Conservation (phyloP, 2,797 vertebrate genomes). For the Acrossocheilus fasciatus region DNA sequence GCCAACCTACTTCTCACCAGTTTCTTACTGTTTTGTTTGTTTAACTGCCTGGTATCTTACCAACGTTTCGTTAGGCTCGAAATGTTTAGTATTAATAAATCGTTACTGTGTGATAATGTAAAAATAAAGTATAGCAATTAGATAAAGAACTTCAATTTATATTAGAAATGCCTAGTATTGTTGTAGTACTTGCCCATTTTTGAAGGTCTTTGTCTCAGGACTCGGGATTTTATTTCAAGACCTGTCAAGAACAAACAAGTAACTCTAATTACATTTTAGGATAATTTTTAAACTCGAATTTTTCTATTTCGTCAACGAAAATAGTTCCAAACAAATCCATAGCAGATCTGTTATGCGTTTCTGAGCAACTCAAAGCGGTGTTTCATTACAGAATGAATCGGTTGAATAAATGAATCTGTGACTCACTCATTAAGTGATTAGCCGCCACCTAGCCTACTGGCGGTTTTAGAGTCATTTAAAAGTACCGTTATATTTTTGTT, state of each 20-base stretch:
- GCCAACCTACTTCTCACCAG: slow-evolving; percentile 17
- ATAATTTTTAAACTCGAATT: neutral
- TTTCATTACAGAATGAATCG: neutral
- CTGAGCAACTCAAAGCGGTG: neutral
- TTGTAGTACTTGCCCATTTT: neutral
- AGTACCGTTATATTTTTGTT: neutral
- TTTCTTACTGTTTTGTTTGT: neutral
- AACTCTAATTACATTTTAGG: neutral
- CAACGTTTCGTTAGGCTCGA: neutral
- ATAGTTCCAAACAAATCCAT: neutral
- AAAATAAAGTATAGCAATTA: neutral
- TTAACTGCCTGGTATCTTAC: neutral
- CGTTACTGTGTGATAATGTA: neutral
- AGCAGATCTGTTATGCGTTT: neutral
- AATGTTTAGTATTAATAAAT: neutral
- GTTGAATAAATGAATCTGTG: neutral
- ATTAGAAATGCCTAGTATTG: neutral
- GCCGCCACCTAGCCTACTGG: neutral
- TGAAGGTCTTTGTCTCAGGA: neutral
- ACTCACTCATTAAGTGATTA: neutral
- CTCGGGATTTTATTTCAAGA: neutral
- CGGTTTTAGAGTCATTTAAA: neutral
- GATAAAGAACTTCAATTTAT: neutral
- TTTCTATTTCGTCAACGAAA: neutral
- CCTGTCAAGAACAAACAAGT: neutral